Evolutionary conservation across 2,113 vertebrate genomes (phyloP), one percentile per base, ranked within the genome.

Genomic region (Lagopus muta): DNA sequence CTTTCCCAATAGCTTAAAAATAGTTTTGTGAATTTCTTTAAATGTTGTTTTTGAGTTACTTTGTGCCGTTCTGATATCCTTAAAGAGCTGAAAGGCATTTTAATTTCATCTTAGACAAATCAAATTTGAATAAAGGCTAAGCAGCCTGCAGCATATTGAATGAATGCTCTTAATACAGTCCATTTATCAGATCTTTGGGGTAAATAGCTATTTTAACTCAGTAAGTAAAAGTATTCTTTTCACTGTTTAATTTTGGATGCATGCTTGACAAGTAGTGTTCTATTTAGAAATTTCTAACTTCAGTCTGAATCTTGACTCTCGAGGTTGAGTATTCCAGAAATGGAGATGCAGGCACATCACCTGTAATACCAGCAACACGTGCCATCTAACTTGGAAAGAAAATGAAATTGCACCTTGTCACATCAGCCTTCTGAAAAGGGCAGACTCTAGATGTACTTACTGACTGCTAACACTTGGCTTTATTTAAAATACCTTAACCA

Each of bases 71-170:
- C 79, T 88, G 93, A 60, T 52, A 52, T 8, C 54, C 54, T 57
- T 57, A 32, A 54, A 18, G 54, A 32, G 17, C 17, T 57, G 28
- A 19, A 57, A 57, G 32, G 30, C 27, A 19, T 32, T 57, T 32
- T 57, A 57, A 57, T 32, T 89, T 92, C 36, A 40, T 52, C 57
- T 92, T 19, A 8, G 75, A 79, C 50, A 67, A 55, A 64, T 91
- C 25, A 8, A 91, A 96, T 92, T 95, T 88, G 96, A 89, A 77
- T 86, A 45, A 89, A 95, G 65, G 42, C 67, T 86, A 82, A 89
- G 57, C 32, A 71, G 50, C 64, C 69, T 88, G 72, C 82, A 83
- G 3, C 72, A 67, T 90, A 80, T 81, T 94, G 92, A 90, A 60
- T 14, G 70, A 66, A 42, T 54, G 28, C 40, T 89, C 34, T 89